Base-by-base conservation (phyloP, 2,113 vertebrate species). In the Gnathonemus longibarbis region DNA sequence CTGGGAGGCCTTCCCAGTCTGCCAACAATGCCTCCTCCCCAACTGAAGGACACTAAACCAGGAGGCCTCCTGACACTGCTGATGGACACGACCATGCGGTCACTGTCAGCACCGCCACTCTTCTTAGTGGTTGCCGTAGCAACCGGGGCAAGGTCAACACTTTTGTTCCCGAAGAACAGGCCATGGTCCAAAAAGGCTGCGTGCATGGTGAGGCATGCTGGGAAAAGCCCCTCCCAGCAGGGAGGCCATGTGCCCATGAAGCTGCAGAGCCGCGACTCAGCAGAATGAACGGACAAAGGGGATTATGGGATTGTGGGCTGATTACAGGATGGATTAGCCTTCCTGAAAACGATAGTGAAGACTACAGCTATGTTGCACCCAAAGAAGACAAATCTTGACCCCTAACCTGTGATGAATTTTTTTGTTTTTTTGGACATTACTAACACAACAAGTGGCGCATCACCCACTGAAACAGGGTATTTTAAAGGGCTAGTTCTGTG, bases 281-380 rank as follows among this genome's bases (percentile, higher is more conserved):
- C 58, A 52, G 48, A 52, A 15, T 11, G 11, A 27, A 19, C 39
- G 49, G 24, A 39, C 27, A 19, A n/a, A 50, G 31, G n/a, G 74
- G 74, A 89, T 83, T 52, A 53, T 56, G 88, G 50, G 88, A 83
- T 89, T 80, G 27, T 31, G n/a, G 85, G n/a, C 50, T 87, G 85
- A 35, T 53, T 87, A 83, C 74, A 45, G 7, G n/a, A 52, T 31
- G 88, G 45, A 50, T 83, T 49, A 84, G 42, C 17, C 6, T 84
- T 84, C 10, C 39, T 84, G 21, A 49, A 53, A 21, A 53, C 50
- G 50, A 53, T 45, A 83, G 15, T 49, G 39, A 39, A 52, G 35
- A 42, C 83, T n/a, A 83, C 4, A 53, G 39, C 31, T 24, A 27
- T 49, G 49, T 31, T 83, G 3, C 46, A 39, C 66, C 35, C 21